Percentiles rank a stretch among this genome's conserved stretches.
phyloP scores from a whole-genome alignment of 2,113 vertebrate species.

The Microcebus tavaratra region DNA sequence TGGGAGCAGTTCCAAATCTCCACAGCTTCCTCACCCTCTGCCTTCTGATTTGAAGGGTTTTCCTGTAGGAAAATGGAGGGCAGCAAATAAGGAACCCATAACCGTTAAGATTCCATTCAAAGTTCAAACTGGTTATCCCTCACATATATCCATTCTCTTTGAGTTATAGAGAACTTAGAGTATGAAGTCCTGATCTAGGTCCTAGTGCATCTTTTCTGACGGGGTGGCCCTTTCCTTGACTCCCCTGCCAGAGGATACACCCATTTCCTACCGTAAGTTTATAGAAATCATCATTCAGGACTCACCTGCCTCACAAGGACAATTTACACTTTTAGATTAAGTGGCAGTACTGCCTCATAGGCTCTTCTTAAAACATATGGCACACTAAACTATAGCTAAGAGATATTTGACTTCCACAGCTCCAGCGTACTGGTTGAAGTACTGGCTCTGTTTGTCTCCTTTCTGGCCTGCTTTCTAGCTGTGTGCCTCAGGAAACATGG shows the following conservation, averaged over 20 bases:
- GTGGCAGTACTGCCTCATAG: not conserved
- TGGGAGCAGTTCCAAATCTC: not conserved
- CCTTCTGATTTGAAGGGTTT: not conserved
- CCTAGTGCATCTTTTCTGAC: not conserved
- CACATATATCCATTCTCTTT: not conserved
- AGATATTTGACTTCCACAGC: not conserved
- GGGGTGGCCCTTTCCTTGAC: rapidly evolving
- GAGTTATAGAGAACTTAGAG: not conserved
- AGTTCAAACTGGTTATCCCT: not conserved
- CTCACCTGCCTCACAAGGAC: not conserved
- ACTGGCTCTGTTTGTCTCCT: not conserved
- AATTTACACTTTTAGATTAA: not conserved
- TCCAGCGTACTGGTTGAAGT: not conserved
- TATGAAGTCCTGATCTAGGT: not conserved
- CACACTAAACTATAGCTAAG: not conserved
- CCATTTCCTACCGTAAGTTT: not conserved
- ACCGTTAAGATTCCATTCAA: not conserved
- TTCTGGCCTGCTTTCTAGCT: not conserved
- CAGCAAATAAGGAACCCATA: not conserved
- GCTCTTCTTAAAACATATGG: not conserved
- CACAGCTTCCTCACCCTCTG: not conserved
- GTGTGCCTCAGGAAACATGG: not conserved
- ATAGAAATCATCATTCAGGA: not conserved
- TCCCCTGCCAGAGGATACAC: rapidly evolving
- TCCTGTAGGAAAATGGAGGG: not conserved